Evolutionary conservation across 2,888 invertebrate species (phyloP).

Genomic region (Amorpha juglandis): DNA sequence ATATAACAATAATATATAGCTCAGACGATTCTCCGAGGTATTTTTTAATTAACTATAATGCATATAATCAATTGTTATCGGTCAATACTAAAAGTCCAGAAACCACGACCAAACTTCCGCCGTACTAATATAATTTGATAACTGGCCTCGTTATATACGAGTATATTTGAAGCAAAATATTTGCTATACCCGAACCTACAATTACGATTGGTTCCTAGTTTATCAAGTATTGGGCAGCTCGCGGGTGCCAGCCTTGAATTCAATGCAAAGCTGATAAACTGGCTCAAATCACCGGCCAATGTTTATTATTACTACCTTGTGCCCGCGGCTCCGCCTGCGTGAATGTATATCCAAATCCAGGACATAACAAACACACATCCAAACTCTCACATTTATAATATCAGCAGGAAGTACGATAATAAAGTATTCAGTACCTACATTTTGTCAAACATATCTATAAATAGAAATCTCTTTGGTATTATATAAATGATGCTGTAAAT

Average conservation of each 20-base stretch:
- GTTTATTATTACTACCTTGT: background rate
- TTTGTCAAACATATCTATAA: background rate
- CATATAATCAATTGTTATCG: background rate
- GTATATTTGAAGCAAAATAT: slow-evolving; percentile 16
- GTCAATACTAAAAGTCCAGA: background rate
- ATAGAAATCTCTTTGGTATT: background rate
- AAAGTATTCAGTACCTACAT: no score
- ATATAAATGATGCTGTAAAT: background rate
- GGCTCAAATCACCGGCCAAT: slow-evolving; percentile 6
- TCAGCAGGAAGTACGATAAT: no score
- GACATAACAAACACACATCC: no score
- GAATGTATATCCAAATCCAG: background rate
- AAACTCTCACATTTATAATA: no score
- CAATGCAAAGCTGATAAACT: slow-evolving; percentile 60
- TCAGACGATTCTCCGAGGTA: no score
- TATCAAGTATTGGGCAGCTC: slow-evolving; percentile 56
- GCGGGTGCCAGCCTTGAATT: slow-evolving; percentile 63
- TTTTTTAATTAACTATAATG: no score
- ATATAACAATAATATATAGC: no score
- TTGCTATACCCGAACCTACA: slow-evolving; percentile 3
- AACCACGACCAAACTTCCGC: background rate
- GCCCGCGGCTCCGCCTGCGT: no score
- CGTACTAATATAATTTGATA: background rate
- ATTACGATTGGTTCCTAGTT: slow-evolving; percentile 46
- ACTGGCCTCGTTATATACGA: slow-evolving; percentile 15